Percentiles rank a stretch among this genome's conserved stretches.
phyloP scores from a whole-genome alignment of 2,113 vertebrate genomes.

The Corythaixoides concolor region DNA sequence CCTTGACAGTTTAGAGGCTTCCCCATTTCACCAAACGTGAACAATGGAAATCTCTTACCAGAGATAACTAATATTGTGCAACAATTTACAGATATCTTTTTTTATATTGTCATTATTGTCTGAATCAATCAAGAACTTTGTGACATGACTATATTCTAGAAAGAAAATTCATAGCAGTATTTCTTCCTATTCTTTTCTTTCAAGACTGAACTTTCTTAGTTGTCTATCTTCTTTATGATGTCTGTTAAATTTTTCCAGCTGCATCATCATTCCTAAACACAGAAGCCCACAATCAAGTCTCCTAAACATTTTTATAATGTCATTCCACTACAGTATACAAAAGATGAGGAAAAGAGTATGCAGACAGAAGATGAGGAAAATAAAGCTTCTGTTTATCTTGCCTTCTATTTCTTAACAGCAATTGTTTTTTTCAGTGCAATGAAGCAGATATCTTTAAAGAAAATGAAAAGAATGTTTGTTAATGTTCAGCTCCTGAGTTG shows the following conservation, averaged over 20 bases:
- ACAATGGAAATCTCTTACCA: constrained; percentile 30
- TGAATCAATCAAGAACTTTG: neutral
- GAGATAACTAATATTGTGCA: constrained; percentile 38
- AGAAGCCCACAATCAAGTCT: neutral
- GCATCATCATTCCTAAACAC: neutral
- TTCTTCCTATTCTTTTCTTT: neutral
- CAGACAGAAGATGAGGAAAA: neutral
- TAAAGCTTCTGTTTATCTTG: neutral
- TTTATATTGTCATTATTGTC: neutral
- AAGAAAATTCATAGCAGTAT: neutral
- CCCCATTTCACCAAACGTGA: constrained; percentile 59
- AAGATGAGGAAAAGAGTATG: neutral
- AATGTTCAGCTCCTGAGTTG: neutral
- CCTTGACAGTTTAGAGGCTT: constrained; percentile 60
- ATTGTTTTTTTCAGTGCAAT: neutral
- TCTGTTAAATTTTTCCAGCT: neutral
- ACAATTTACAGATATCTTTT: neutral
- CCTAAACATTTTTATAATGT: neutral
- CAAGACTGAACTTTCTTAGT: neutral
- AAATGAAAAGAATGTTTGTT: neutral
- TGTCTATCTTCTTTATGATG: neutral
- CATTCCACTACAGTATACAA: neutral
- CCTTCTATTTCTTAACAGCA: neutral
- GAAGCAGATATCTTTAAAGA: neutral
- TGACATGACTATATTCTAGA: neutral